Base-by-base conservation (phyloP, 2,113 vertebrate species). In the Salvelinus fontinalis region DNA sequence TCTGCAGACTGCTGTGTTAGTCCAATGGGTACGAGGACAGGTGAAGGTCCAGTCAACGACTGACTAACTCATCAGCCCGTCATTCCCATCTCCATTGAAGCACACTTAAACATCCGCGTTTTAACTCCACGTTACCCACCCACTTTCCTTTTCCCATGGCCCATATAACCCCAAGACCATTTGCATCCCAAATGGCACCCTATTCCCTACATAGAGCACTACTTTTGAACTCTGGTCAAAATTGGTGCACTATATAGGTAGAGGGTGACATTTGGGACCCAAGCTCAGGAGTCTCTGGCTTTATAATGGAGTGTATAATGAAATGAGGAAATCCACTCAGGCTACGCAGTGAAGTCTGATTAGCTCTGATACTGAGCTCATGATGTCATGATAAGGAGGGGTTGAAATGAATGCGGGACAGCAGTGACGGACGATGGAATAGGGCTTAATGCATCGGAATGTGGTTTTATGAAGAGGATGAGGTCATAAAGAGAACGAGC, bases 231-330 rank as follows among this genome's bases (percentile, higher is more conserved):
- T 54, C 51, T 4, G 4, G 51, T 54, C 51, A 54, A 18, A 18
- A 54, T 14, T 16, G 16, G 14, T 54, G 51, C 14, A 54, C 49
- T 24, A 2, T 24, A 39, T 20, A 31, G 66, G 13, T 12, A 34
- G 5, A n/a, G 14, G 29, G 31, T n/a, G 27, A 67, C 66, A 31
- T 34, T 18, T 20, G 57, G 5, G 68, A 22, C 34, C 20, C 9
- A 1, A 3, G 11, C 9, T 3, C 34, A n/a, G 48, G 77, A 73
- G 74, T 34, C 67, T 65, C 44, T 22, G 49, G 75, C 72, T 79
- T 85, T 82, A 79, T 90, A 92, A 93, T 90, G 87, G 86, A 85
- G 78, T 85, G 86, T 73, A 85, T 90, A 89, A 90, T 90, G 79
- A 91, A 90, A 93, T 86, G 84, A 91, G 85, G 74, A 70, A 81